Base-by-base conservation (phyloP, 2,797 vertebrate genomes). In the Otus scops region DNA sequence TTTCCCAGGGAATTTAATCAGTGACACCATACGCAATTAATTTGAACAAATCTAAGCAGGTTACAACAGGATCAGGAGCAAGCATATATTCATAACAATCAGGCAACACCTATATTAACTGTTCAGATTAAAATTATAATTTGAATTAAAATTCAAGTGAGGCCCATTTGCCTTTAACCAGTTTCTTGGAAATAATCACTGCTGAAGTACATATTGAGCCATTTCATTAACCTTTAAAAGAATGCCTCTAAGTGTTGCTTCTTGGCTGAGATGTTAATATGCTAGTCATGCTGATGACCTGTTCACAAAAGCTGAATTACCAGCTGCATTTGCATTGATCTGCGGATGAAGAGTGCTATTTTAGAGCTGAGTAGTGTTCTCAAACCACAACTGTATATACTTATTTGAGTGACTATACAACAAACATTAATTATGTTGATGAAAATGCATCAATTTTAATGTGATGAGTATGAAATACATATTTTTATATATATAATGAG, bases 111-210 rank as follows among this genome's bases (percentile, higher is more conserved):
- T 93, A 10, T 77, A 73, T n/a, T 75, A 91, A 95, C 63, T 59
- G 39, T 53, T 88, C 67, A 79, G 77, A 87, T 95, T 94, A 95
- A 93, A 93, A 93, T 84, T 80, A 56, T 84, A 85, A 93, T 89
- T 91, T 43, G 32, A 92, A 85, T 92, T 94, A 82, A 87, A 94
- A 93, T 94, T 94, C 61, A 91, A 92, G 84, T 67, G 67, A 89
- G 83, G 56, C 34, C 69, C 36, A 69, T 94, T 93, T 83, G 39
- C 85, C 51, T 82, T 90, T 87, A 93, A 78, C 23, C 14, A 73
- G 75, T 85, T 96, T 90, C 88, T 95, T 93, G 56, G 83, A 95
- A 95, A 63, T 94, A 93, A 86, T 93, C 84, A 68, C 74, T 61
- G 27, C 71, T 95, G 73, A 88, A 90, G 67, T 88, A 70, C 61